Conservation (phyloP, 2,797 vertebrate species). For the Cynopterus sphinx region DNA sequence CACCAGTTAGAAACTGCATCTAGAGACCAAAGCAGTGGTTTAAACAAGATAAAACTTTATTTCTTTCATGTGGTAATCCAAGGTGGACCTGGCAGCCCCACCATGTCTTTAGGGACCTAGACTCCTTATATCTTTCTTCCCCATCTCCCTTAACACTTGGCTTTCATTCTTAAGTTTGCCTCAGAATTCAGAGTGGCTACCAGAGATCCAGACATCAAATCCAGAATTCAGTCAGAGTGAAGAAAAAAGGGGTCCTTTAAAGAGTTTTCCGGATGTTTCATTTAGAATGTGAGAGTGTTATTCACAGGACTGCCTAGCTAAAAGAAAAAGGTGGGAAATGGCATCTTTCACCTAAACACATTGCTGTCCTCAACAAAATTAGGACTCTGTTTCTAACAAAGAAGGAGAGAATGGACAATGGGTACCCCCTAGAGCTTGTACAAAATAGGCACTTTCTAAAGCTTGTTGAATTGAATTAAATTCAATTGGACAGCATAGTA, state of each 20-base stretch:
- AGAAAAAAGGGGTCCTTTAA: not conserved
- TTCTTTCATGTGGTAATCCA: not conserved
- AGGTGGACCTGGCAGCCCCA: not conserved
- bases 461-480: not conserved
- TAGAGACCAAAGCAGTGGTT: not conserved
- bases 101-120: not conserved
- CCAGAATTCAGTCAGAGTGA: not conserved
- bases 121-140: not conserved
- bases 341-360: not conserved
- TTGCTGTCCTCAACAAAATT: not conserved
- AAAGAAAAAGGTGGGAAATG: not conserved
- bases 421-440: not conserved
- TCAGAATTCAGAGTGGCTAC: not conserved
- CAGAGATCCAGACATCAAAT: not conserved
- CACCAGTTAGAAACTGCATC: not conserved
- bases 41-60: not conserved
- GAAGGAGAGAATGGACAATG: not conserved
- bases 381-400: not conserved
- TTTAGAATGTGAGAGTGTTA: not conserved
- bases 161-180: not conserved
- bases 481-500: not conserved
- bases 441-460: not conserved
- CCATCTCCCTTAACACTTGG: not conserved
- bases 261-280: not conserved
- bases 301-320: not conserved